Conservation (phyloP, 2,888 invertebrate species). For the Timema podura region DNA sequence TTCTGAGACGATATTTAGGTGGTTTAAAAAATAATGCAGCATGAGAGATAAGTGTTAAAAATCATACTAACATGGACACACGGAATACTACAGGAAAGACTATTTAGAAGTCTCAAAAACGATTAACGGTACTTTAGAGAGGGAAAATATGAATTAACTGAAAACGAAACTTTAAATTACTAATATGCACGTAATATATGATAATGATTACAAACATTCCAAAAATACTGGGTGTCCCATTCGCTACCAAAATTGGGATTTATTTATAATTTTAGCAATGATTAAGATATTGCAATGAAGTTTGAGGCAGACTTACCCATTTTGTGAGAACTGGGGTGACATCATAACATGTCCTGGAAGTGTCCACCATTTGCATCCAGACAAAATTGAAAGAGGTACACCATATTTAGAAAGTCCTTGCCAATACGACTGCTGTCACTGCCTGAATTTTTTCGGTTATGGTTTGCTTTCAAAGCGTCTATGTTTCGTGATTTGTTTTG, state of each 20-base stretch:
- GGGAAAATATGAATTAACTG: no score
- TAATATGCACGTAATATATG: no score
- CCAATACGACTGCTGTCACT: background rate
- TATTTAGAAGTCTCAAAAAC: no score
- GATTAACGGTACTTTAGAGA: no score
- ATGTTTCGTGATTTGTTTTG: background rate
- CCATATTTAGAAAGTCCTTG: background rate
- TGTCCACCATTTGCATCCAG: background rate
- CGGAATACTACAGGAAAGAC: no score
- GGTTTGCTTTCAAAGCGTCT: background rate
- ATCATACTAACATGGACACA: no score
- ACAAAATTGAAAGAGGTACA: background rate
- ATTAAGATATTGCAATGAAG: background rate
- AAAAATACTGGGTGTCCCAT: background rate
- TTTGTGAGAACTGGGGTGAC: no score
- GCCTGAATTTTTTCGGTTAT: background rate
- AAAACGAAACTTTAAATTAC: no score
- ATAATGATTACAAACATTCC: no score
- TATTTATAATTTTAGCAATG: background rate
- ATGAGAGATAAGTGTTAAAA: no score
- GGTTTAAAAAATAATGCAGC: no score
- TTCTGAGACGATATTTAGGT: no score
- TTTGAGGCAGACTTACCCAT: background rate
- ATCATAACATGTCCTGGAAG: background rate
- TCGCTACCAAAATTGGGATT: background rate